Conservation (phyloP, 2,888 invertebrate species). For the Xylota sylvarum region DNA sequence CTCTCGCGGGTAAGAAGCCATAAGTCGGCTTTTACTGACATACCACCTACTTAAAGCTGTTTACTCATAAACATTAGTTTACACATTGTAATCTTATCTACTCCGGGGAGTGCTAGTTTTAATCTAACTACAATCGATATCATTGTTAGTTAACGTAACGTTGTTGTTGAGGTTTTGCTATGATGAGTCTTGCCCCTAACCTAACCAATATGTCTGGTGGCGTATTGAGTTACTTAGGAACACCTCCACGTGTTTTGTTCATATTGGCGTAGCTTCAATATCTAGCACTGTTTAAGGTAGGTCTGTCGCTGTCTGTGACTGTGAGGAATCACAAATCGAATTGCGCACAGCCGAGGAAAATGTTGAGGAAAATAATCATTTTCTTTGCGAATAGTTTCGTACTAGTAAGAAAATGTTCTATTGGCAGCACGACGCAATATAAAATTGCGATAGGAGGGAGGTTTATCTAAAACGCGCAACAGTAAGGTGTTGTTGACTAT, state of each 20-base stretch:
- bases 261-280: neutral
- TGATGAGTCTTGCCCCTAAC: neutral
- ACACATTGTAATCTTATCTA: constrained; percentile 47
- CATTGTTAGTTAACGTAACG: constrained; percentile 9
- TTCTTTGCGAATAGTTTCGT: neutral
- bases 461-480: constrained; percentile 34
- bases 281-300: constrained; percentile 18
- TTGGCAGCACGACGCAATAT: constrained; percentile 21
- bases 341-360: neutral
- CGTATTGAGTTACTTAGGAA: constrained; percentile 14
- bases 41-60: constrained; percentile 32
- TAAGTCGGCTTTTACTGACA: constrained; percentile 26
- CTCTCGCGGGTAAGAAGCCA: constrained; percentile 29
- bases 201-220: neutral
- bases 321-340: neutral
- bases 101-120: constrained; percentile 1
- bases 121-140: constrained; percentile 23
- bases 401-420: neutral
- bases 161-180: neutral
- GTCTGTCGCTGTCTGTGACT: neutral
- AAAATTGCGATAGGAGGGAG: neutral
- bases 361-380: constrained; percentile 12
- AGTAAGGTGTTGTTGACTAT: constrained; percentile 27
- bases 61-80: constrained; percentile 29
- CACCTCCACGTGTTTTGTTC: constrained; percentile 19